Conservation (phyloP, 2,113 vertebrate genomes). For the Trematomus loennbergii region DNA sequence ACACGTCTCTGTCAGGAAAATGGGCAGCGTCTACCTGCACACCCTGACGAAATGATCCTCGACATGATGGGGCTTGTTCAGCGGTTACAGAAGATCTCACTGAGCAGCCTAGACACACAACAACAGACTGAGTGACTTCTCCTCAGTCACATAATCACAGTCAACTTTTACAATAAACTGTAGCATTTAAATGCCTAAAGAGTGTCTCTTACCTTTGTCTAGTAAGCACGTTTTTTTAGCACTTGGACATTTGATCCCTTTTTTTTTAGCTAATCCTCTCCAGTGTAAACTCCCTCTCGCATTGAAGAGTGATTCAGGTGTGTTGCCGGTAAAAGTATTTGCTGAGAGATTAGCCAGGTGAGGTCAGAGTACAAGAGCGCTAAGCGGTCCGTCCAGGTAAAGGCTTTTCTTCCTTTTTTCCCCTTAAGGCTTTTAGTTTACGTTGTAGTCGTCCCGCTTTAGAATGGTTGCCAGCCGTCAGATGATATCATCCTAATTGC, state of each 20-base stretch:
- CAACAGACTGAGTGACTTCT: slow-evolving; percentile 9
- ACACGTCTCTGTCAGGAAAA: slow-evolving; percentile 69
- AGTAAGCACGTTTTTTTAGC: neutral
- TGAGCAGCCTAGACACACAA: slow-evolving; percentile 38
- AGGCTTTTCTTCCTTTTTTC: slow-evolving; percentile 1
- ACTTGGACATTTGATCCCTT: slow-evolving; percentile 1
- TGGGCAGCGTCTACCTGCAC: slow-evolving; percentile 57
- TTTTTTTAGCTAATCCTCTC: neutral
- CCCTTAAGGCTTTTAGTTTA: slow-evolving; percentile 2
- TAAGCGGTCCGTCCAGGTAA: slow-evolving; percentile 40
- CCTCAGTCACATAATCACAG: neutral
- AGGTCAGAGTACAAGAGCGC: slow-evolving; percentile 53
- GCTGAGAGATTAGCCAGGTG: slow-evolving; percentile 43
- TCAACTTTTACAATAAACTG: neutral
- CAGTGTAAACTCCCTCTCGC: slow-evolving; percentile 20
- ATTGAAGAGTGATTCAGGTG: slow-evolving; percentile 52
- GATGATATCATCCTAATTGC: slow-evolving; percentile 46
- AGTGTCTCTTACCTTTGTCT: slow-evolving; percentile 49
- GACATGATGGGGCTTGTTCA: slow-evolving; percentile 80
- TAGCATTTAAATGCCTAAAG: neutral
- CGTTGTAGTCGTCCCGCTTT: slow-evolving; percentile 14
- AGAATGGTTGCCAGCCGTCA: slow-evolving; percentile 23
- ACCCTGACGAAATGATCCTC: slow-evolving; percentile 50
- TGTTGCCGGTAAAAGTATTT: slow-evolving; percentile 53
- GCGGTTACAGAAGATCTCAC: slow-evolving; percentile 26